Percentiles rank a stretch among this genome's conserved stretches.
Conservation (phyloP, 2,797 vertebrate genomes). For the Amblyraja radiata region DNA sequence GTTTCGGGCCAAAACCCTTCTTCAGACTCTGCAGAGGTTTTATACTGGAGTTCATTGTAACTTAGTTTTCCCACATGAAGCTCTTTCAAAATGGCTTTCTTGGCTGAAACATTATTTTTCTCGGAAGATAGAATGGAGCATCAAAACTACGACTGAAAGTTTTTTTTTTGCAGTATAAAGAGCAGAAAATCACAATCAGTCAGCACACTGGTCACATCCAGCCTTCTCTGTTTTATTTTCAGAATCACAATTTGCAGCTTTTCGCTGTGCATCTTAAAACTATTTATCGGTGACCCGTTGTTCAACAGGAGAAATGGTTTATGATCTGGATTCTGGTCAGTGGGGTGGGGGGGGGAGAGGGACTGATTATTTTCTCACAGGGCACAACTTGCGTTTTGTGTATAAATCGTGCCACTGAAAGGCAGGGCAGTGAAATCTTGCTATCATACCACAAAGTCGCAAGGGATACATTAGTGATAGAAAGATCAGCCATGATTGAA, state of each 20-base stretch:
- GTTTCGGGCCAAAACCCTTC: too few relatives aligned
- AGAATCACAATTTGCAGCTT: too few relatives aligned
- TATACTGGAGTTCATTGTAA: not conserved
- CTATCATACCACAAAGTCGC: not conserved
- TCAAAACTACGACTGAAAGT: not conserved
- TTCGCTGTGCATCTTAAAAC: not conserved
- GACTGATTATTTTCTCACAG: not conserved
- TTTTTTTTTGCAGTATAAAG: not conserved
- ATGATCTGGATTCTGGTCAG: not conserved
- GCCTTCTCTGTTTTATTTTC: too few relatives aligned
- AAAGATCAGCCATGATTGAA: too few relatives aligned
- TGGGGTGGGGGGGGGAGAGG: too few relatives aligned
- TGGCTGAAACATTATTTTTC: not conserved
- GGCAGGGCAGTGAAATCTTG: not conserved
- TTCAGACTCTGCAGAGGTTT: too few relatives aligned
- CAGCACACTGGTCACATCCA: too few relatives aligned
- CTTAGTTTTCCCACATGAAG: not conserved
- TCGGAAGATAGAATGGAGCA: not conserved
- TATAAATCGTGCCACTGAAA: not conserved
- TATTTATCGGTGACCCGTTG: not conserved
- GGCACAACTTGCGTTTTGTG: not conserved
- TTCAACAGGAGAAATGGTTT: not conserved
- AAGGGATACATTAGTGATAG: not conserved
- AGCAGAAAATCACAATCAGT: too few relatives aligned
- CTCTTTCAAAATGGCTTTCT: not conserved